Evolutionary conservation across 2,797 vertebrate genomes (phyloP).

Genomic region (Melanotaenia trifasciata): DNA sequence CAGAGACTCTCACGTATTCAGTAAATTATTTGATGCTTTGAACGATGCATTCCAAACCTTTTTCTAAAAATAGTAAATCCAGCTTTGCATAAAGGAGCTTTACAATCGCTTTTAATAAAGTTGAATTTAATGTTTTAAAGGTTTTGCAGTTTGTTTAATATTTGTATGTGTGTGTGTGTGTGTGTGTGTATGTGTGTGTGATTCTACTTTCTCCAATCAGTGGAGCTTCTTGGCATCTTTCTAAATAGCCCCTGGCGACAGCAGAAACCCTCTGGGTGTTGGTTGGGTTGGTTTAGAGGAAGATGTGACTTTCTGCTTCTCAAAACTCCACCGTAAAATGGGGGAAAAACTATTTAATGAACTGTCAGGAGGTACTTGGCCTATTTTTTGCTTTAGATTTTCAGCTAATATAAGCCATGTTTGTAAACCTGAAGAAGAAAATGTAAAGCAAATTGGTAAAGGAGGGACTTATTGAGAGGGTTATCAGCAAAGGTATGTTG

Average conservation of each 20-base stretch:
- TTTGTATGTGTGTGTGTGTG: neutral
- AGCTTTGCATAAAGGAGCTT: too few species aligned
- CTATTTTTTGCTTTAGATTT: conserved; percentile 20
- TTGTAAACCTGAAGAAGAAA: neutral
- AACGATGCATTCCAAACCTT: too few species aligned
- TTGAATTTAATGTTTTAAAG: neutral
- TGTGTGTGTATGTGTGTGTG: neutral
- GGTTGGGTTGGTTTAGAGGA: neutral
- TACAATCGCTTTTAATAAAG: neutral
- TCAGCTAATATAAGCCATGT: neutral
- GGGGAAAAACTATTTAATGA: neutral
- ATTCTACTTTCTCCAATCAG: neutral
- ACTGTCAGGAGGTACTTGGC: neutral
- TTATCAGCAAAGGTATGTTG: neutral
- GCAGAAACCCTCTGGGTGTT: neutral
- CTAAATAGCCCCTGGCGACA: neutral
- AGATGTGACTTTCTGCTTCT: neutral
- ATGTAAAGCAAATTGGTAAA: neutral
- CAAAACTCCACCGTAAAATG: conserved; percentile 1
- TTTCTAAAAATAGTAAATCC: too few species aligned
- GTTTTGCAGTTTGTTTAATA: neutral
- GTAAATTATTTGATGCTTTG: too few species aligned
- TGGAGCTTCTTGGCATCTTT: neutral
- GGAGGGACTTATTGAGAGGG: neutral
- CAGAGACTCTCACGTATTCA: too few species aligned